A percentile compares a stretch with the other conserved stretches of the same genome.
These are phyloP conservation scores for Pogonophryne albipinna DNA, from an alignment of 2,797 vertebrate species.

Conservation along the genomic window DNA sequence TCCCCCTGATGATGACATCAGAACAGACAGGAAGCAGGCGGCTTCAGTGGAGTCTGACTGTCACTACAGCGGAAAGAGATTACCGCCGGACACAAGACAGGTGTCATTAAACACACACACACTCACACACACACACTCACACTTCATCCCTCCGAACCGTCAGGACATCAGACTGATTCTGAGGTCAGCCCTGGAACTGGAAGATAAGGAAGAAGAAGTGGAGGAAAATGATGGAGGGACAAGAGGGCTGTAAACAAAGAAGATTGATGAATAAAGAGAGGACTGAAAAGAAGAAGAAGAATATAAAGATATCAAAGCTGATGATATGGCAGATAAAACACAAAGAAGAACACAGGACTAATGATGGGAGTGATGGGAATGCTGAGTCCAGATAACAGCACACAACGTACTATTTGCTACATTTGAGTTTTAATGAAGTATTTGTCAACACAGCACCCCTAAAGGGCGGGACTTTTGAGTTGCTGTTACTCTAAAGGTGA, in stretches of 20 bases:
- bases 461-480: neutral
- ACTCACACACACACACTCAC: neutral
- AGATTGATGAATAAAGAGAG: neutral
- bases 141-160: too few species aligned
- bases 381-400: neutral
- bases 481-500: neutral
- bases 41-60: constrained; percentile 13
- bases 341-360: neutral
- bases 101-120: constrained; percentile 1
- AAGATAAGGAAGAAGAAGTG: neutral
- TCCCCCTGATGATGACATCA: constrained; percentile 35
- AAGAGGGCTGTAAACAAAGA: neutral
- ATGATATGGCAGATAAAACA: too few species aligned
- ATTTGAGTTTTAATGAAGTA: neutral
- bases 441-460: neutral
- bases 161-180: neutral
- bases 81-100: constrained; percentile 4
- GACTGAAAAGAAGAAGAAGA: neutral
- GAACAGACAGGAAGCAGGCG: constrained; percentile 11
- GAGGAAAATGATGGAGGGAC: neutral
- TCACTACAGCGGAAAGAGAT: constrained; percentile 4
- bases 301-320: neutral
- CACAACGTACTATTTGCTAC: neutral
- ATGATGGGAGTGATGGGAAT: too few species aligned
- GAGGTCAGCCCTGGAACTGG: neutral